Conservation (phyloP, 2,797 vertebrate species). For the Macroramphosus scolopax region DNA sequence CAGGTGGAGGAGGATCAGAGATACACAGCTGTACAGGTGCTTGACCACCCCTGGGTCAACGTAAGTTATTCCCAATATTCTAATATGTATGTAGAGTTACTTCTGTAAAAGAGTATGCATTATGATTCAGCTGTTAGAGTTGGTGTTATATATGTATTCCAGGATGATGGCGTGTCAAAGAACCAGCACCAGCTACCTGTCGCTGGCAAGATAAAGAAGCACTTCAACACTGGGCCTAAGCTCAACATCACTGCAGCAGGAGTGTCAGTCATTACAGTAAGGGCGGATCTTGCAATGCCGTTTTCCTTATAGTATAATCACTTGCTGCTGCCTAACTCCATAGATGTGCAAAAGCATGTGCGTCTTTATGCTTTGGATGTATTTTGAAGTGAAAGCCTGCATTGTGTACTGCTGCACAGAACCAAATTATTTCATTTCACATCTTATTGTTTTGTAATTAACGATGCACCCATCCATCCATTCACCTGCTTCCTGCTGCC, state of each 20-base stretch:
- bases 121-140: too few relatives aligned
- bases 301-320: too few relatives aligned
- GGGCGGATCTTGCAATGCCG: too few relatives aligned
- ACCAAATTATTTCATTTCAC: background rate
- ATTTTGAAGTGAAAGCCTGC: background rate
- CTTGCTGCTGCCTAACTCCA: too few relatives aligned
- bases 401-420: slow-evolving; percentile 6
- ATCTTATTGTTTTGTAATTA: background rate
- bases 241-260: slow-evolving; percentile 88
- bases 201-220: slow-evolving; percentile 96
- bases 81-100: too few relatives aligned
- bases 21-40: slow-evolving; percentile 89
- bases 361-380: background rate
- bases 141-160: slow-evolving; percentile 28
- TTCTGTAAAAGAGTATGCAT: too few relatives aligned
- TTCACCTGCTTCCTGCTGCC: slow-evolving; percentile 30
- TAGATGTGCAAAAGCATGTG: background rate
- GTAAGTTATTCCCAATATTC: slow-evolving; percentile 75
- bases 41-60: slow-evolving; percentile 95
- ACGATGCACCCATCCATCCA: slow-evolving; percentile 11
- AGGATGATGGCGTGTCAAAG: slow-evolving; percentile 90
- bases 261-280: slow-evolving; percentile 97
- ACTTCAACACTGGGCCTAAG: slow-evolving; percentile 92
- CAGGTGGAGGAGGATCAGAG: slow-evolving; percentile 88
- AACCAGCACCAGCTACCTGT: slow-evolving; percentile 92